phyloP scores from a whole-genome alignment of 2,113 vertebrate species.

The Regulus satrapa region DNA sequence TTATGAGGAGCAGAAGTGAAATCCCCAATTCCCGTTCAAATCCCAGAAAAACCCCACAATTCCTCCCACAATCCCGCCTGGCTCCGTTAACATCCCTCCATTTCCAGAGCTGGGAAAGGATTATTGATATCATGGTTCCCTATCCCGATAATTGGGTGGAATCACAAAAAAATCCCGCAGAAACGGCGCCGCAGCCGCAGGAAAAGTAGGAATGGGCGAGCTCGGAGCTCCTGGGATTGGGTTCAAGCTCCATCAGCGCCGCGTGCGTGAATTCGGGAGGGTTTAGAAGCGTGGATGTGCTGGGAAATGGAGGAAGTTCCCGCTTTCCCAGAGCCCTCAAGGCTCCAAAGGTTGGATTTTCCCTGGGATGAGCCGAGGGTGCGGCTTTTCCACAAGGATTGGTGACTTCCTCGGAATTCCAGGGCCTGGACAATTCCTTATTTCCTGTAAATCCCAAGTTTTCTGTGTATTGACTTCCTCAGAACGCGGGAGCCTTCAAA shows the following conservation, averaged over 20 bases:
- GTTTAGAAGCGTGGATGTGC: accelerated
- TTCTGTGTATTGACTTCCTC: background rate
- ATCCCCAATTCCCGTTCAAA: conserved; percentile 51
- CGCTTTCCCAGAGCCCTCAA: background rate
- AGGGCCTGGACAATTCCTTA: accelerated
- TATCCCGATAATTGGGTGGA: background rate
- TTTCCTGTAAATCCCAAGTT: background rate
- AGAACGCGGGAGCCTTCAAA: no score
- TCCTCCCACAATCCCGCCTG: conserved; percentile 21
- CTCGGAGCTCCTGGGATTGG: conserved; percentile 2
- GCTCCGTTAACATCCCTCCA: conserved; percentile 50
- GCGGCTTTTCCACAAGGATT: background rate
- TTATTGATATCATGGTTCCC: conserved; percentile 12
- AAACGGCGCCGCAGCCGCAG: no score
- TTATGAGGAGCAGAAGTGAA: background rate
- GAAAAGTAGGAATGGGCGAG: background rate
- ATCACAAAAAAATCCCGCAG: conserved; percentile 5
- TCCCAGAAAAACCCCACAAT: background rate
- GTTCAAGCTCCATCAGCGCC: conserved; percentile 22
- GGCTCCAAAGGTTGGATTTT: background rate
- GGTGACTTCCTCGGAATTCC: accelerated
- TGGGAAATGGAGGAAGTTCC: conserved; percentile 27
- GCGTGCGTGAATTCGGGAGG: accelerated
- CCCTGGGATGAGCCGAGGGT: conserved; percentile 23
- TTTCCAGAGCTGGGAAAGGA: conserved; percentile 36